phyloP scores from a whole-genome alignment of 2,113 vertebrate species.

The Colinus virginianus region DNA sequence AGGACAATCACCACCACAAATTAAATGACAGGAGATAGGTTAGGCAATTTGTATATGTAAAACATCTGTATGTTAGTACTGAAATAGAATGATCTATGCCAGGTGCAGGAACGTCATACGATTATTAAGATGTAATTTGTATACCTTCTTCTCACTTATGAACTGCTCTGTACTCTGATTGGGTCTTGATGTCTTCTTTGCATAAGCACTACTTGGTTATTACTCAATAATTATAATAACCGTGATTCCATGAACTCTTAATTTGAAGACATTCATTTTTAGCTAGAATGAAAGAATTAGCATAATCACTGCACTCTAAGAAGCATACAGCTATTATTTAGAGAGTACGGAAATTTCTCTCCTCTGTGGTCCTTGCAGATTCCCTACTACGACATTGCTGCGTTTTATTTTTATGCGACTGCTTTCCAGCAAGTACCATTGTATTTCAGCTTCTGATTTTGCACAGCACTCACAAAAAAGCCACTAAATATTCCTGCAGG shows the following conservation, averaged over 20 bases:
- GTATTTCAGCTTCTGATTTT: not conserved
- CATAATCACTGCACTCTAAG: not conserved
- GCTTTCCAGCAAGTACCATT: not conserved
- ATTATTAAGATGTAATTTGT: not conserved
- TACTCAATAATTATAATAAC: not conserved
- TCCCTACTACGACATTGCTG: not conserved
- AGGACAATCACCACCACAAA: not conserved
- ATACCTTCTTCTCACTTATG: not conserved
- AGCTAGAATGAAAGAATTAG: not conserved
- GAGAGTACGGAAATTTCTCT: not conserved
- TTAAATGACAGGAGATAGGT: not conserved
- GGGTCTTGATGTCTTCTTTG: not conserved
- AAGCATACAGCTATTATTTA: not conserved
- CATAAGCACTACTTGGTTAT: not conserved
- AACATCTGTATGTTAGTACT: not conserved
- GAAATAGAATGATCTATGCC: not conserved
- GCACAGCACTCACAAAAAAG: not conserved
- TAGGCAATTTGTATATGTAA: not conserved
- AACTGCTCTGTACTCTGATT: not conserved
- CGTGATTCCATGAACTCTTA: not conserved
- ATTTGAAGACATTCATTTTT: not conserved
- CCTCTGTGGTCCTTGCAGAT: not conserved
- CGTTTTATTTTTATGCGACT: not conserved
- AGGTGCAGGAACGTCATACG: not conserved
- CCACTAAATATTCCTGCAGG: not conserved